phyloP scores from a whole-genome alignment of 2,888 invertebrate species.

The Allacma fusca region DNA sequence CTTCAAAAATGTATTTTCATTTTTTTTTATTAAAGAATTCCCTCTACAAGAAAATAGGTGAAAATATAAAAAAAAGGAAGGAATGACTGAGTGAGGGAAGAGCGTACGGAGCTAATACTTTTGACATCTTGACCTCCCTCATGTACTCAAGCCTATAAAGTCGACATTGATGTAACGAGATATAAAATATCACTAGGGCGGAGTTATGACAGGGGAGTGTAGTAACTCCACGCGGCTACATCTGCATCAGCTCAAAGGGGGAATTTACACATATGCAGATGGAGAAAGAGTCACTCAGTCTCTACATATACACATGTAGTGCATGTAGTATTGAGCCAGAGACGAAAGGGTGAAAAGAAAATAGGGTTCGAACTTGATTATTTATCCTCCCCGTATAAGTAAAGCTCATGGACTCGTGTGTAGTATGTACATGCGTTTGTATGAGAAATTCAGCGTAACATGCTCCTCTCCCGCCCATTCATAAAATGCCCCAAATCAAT shows the following conservation, averaged over 20 bases:
- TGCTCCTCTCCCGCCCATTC: too few relatives aligned
- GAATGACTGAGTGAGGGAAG: neutral
- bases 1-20: too few relatives aligned
- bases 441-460: too few relatives aligned
- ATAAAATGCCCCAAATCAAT: too few relatives aligned
- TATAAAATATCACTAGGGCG: slow-evolving; percentile 54
- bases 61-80: neutral
- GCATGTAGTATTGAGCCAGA: neutral
- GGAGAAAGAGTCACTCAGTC: neutral
- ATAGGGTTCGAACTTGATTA: too few relatives aligned
- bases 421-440: too few relatives aligned
- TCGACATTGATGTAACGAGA: slow-evolving; percentile 48
- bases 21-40: too few relatives aligned
- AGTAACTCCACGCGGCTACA: neutral
- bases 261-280: neutral
- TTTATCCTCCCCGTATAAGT: too few relatives aligned
- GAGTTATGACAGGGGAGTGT: slow-evolving; percentile 48
- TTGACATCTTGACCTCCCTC: slow-evolving; percentile 52
- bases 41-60: neutral
- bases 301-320: neutral
- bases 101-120: slow-evolving; percentile 38
- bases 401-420: too few relatives aligned
- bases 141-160: slow-evolving; percentile 37
- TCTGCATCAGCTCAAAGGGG: neutral
- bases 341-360: neutral